Evolutionary conservation across 2,888 invertebrate genomes (phyloP), one percentile per base, ranked within the genome.

Genomic region (Autographa pulchrina): DNA sequence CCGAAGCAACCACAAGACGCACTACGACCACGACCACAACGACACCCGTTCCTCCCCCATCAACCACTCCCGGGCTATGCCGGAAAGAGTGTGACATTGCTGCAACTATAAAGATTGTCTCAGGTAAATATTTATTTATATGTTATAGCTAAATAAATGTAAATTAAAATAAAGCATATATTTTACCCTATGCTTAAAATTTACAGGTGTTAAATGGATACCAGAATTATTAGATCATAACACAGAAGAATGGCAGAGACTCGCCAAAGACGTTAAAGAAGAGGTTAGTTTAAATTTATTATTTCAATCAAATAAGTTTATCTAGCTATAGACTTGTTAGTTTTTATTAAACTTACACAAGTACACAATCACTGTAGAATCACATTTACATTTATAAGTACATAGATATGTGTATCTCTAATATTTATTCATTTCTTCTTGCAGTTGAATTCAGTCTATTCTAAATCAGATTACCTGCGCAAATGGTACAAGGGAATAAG

Each of bases 221-320:
- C 98, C 98, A 0, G 98, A 98, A 90, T 94, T 98, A 48, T 94
- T 98, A 62, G 98, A 98, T 92, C 97, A 98, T 84, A 98, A 98
- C 88, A 98, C 98, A 0, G 96, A 97, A 71, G 98, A 98, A 92
- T 99, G 98, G 98, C 98, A 98, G 90, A 96, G 97, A 76, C 94
- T 98, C 48, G 98, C 98, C 0, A 96, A 97, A 84, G 98, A 98
- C 88, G 97, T 98, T 52, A 97, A 98, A 92, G 96, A 96, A 81
- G 98, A 98, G 96, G 98, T 98, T 92, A 88, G 67, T 76, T 16
- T 6, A 6, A 43, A 1, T 16, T 16, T 41, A 11, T 16, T 14
- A 16, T 18, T 7, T 54, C 8, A 52, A 41, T n/a, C 20, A 18
- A 14, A 58, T 14, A 58, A n/a, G n/a, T n/a, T n/a, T n/a, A n/a